Base-by-base conservation (phyloP, 2,888 invertebrate genomes). In the Zele albiditarsus region DNA sequence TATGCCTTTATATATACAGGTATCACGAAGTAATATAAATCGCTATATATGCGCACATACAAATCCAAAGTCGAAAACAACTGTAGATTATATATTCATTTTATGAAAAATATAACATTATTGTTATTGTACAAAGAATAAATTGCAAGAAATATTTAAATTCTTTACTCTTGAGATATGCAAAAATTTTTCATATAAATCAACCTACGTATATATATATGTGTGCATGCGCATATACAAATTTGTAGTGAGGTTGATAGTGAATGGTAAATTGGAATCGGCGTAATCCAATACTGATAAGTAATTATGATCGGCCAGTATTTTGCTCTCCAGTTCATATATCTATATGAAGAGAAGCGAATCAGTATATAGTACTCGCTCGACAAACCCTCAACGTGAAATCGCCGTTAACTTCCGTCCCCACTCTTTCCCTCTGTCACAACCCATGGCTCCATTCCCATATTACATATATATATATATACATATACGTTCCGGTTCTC, bases 211-310 rank as follows among this genome's bases (percentile, higher is more conserved):
- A 31, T 31, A 31, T 31, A 31, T 31, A 2, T 31, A 31, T 38
- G 38, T 38, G 10, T 38, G 8, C 10, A 65, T 38, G 42, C 58
- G 38, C 49, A 68, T 31, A 33, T 42, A 49, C 38, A 38, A 38
- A 60, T 49, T 49, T 58, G 49, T 49, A 79, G 74, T 76, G 76
- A 80, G 82, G 82, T 80, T 82, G 82, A 84, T 84, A 81, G 83
- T 77, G 80, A 79, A 80, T 78, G 80, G 81, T 84, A 83, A 53
- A 85, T 85, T 84, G 83, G 84, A 84, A 83, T 82, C 78, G 81
- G 80, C 79, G 82, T 81, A 84, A 84, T 83, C 81, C 84, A 82
- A 84, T 83, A 83, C 81, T 81, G 79, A 72, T 79, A 82, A 82
- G 82, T 83, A 83, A 84, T 85, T 83, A 83, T 82, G 80, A 76